Evolutionary conservation across 2,113 vertebrate species (phyloP), one percentile per base, ranked within the genome.

Genomic region (Empidonax traillii): DNA sequence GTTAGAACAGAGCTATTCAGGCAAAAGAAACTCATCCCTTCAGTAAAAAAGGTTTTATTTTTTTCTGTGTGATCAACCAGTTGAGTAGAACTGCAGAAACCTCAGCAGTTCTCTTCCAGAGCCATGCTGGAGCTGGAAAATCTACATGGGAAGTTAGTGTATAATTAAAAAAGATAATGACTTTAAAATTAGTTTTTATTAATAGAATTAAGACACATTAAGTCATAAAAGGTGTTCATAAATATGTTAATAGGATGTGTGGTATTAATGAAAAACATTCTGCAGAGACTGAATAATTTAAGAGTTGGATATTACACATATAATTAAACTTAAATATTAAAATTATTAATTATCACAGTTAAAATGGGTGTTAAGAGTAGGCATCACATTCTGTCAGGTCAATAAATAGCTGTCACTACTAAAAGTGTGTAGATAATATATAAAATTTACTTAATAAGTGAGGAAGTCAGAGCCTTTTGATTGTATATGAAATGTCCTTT

Each of bases 161-260:
- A 61, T 96, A 97, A 97, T 97, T 96, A 87, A 95, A 96, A 97
- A 95, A 94, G 78, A 97, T 96, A 97, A 97, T 94, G 85, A 96
- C 87, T 97, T 97, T 94, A 75, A 97, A 97, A 97, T 97, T 95
- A 96, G 83, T 83, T 98, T 97, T 98, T 97, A 96, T 97, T 97
- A 97, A 97, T 97, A 96, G 95, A 97, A 97, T 97, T 97, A 96
- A 97, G 82, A 55, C 88, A 93, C 68, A 96, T 93, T 95, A 96
- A 91, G 55, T 97, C 85, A 96, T 90, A 85, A 97, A 95, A 94
- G 65, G 67, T 95, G 79, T 94, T 97, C 93, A 97, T 95, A 97
- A 97, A 95, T 97, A 97, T 96, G 95, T 75, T 95, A 97, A 95
- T 96, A 96, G 93, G 95, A 93, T 84, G 68, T 89, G 87, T 91